Conservation (phyloP, 2,888 invertebrate genomes). For the Standfussiana lucernea region DNA sequence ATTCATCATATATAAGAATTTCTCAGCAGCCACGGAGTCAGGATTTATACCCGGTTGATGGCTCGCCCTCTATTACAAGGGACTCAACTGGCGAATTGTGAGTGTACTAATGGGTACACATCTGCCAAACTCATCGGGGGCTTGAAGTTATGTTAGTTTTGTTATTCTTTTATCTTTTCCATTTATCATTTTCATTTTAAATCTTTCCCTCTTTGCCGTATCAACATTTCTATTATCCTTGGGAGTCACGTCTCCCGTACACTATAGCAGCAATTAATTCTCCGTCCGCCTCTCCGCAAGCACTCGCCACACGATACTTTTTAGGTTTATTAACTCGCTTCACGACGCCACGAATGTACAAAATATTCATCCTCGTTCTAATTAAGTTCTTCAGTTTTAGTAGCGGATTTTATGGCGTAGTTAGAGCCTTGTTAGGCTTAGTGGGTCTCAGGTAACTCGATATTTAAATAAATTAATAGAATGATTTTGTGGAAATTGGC, state of each 20-base stretch:
- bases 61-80: no score
- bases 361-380: slow-evolving; percentile 15
- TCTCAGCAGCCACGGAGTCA: no score
- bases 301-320: slow-evolving; percentile 45
- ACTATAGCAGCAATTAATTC: slow-evolving; percentile 45
- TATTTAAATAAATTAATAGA: neutral
- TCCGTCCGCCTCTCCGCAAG: neutral
- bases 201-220: neutral
- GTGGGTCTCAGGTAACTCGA: slow-evolving; percentile 2
- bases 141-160: no score
- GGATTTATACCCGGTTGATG: no score
- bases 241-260: slow-evolving; percentile 7
- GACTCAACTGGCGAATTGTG: no score
- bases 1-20: no score
- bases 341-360: slow-evolving; percentile 3
- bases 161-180: no score
- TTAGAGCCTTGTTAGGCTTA: slow-evolving; percentile 1
- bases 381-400: neutral
- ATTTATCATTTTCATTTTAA: neutral
- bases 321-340: slow-evolving; percentile 48
- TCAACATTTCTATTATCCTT: slow-evolving; percentile 1
- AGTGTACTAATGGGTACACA: no score
- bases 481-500: neutral
- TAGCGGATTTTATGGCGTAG: neutral
- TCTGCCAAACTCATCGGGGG: no score